Percentiles rank a stretch among this genome's conserved stretches.
These are phyloP conservation scores for Argynnis bischoffii DNA, from an alignment of 2,888 invertebrate genomes.

Conservation along the genomic window DNA sequence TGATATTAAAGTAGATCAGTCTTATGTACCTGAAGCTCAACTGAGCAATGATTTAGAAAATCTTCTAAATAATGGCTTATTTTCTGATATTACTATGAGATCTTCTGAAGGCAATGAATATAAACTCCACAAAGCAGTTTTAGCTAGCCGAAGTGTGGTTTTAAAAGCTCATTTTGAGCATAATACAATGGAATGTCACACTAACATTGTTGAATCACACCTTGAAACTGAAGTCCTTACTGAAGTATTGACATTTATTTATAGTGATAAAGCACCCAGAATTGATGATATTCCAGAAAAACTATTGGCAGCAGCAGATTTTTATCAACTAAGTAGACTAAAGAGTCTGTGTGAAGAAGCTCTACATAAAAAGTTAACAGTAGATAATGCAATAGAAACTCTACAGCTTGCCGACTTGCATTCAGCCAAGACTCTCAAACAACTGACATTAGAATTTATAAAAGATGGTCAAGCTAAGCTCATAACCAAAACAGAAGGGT, in stretches of 20 bases:
- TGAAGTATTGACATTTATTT: slow-evolving; percentile 71
- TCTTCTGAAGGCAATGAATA: slow-evolving; percentile 67
- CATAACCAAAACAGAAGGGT: slow-evolving; percentile 72
- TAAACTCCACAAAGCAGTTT: slow-evolving; percentile 70
- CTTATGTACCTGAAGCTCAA: slow-evolving; percentile 61
- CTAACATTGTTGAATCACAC: slow-evolving; percentile 68
- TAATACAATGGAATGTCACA: slow-evolving; percentile 68
- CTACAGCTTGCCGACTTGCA: slow-evolving; percentile 71
- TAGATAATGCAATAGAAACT: slow-evolving; percentile 74
- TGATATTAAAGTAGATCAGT: slow-evolving; percentile 65
- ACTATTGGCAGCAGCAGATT: slow-evolving; percentile 72
- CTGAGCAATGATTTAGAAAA: slow-evolving; percentile 70
- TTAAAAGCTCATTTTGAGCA: slow-evolving; percentile 75
- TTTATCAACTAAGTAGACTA: slow-evolving; percentile 67
- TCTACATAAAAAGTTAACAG: slow-evolving; percentile 68
- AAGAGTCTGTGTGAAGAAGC: slow-evolving; percentile 74
- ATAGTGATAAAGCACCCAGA: slow-evolving; percentile 71
- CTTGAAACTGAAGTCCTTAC: slow-evolving; percentile 66
- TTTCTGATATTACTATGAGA: slow-evolving; percentile 72
- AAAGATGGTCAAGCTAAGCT: slow-evolving; percentile 73
- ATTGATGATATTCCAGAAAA: slow-evolving; percentile 74
- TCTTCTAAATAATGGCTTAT: slow-evolving; percentile 63
- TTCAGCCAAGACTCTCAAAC: slow-evolving; percentile 64
- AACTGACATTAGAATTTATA: slow-evolving; percentile 69
- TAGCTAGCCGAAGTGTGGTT: slow-evolving; percentile 71